Evolutionary conservation across 2,797 vertebrate genomes (phyloP).

Genomic region (Ptychadena robeensis): DNA sequence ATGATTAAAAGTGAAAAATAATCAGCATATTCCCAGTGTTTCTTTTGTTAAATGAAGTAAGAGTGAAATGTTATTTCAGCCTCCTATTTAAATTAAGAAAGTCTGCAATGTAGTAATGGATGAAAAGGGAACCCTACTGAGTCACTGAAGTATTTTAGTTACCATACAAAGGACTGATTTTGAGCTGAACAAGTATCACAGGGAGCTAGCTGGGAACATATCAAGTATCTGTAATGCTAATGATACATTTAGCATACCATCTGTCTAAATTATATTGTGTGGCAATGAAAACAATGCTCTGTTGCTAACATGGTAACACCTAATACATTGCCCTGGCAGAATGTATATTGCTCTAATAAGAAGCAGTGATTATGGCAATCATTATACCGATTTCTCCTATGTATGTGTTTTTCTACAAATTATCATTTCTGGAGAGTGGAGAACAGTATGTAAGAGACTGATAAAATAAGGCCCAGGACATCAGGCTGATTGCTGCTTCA

Average conservation of each 20-base stretch:
- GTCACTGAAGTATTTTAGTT: conserved; percentile 50
- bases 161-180: conserved; percentile 47
- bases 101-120: conserved; percentile 39
- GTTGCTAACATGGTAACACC: conserved; percentile 31
- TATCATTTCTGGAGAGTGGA: conserved; percentile 37
- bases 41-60: not conserved
- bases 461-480: conserved; percentile 60
- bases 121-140: conserved; percentile 46
- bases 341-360: conserved; percentile 38
- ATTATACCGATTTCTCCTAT: conserved; percentile 42
- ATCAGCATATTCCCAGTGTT: not conserved
- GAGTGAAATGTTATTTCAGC: conserved; percentile 16
- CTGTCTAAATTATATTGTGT: conserved; percentile 58
- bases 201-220: conserved; percentile 52
- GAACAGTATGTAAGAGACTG: conserved; percentile 54
- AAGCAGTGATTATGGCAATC: conserved; percentile 39
- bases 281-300: conserved; percentile 40
- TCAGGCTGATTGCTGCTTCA: conserved; percentile 59
- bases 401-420: conserved; percentile 40
- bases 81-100: conserved; percentile 35
- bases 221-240: conserved; percentile 59
- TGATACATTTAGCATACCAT: conserved; percentile 60
- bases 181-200: conserved; percentile 53
- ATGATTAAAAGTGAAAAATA: conserved; percentile 25
- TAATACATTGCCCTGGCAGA: conserved; percentile 16